Evolutionary conservation across 2,113 vertebrate genomes (phyloP).

Genomic region (Callaeas wilsoni): DNA sequence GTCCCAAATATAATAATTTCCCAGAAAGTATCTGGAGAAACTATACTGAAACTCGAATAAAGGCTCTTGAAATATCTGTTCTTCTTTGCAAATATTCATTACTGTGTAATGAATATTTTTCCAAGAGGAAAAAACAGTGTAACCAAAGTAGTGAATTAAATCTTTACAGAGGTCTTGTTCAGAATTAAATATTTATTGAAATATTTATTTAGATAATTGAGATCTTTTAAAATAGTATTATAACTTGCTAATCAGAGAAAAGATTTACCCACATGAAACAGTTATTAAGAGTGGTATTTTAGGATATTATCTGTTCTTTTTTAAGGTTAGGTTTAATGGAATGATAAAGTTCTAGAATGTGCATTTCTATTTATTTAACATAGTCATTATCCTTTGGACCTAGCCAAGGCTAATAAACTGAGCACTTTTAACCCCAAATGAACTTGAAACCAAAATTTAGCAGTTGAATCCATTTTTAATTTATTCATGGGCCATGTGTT

Average conservation of each 20-base stretch:
- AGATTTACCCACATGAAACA: neutral
- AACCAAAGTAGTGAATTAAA: neutral
- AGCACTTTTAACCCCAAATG: neutral
- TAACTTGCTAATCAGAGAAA: neutral
- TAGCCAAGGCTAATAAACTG: neutral
- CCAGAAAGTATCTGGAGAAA: constrained; percentile 46
- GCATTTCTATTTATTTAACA: neutral
- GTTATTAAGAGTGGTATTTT: neutral
- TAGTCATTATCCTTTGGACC: neutral
- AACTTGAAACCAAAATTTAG: neutral
- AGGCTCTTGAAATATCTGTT: constrained; percentile 4
- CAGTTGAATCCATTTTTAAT: neutral
- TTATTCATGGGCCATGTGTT: neutral
- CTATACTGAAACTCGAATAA: constrained; percentile 52
- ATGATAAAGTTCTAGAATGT: neutral
- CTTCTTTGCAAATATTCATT: constrained; percentile 33
- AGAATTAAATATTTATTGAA: constrained; percentile 10
- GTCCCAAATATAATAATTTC: constrained; percentile 45
- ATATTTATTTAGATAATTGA: constrained; percentile 1
- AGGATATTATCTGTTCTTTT: neutral
- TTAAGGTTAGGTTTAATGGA: neutral
- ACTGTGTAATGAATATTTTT: neutral
- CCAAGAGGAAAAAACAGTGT: neutral
- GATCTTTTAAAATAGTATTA: neutral
- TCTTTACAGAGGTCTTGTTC: neutral